Conservation (phyloP, 2,113 vertebrate species). For the Saimiri boliviensis region DNA sequence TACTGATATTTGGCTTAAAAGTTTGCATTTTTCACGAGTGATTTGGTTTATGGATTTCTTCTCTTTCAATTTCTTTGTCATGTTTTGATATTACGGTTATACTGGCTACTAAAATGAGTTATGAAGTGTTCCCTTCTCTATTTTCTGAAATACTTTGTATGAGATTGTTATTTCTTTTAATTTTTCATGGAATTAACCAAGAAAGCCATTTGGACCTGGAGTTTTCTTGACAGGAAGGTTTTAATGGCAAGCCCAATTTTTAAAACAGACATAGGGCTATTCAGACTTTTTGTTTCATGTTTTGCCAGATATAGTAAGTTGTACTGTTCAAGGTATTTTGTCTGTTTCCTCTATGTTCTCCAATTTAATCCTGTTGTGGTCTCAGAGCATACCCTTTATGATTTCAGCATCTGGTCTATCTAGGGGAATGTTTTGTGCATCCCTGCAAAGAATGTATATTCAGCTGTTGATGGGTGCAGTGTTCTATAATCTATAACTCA, state of each 20-base stretch:
- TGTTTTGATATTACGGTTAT: neutral
- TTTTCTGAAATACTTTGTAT: conserved; percentile 16
- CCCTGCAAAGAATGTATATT: neutral
- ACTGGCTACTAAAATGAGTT: neutral
- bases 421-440: neutral
- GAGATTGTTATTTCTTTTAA: conserved; percentile 10
- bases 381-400: neutral
- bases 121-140: neutral
- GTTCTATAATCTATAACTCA: neutral
- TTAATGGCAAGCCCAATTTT: neutral
- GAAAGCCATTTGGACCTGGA: neutral
- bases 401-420: neutral
- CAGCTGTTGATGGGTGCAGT: neutral
- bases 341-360: neutral
- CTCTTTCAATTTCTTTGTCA: neutral
- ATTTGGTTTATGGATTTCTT: neutral
- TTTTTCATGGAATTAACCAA: neutral
- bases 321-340: conserved; percentile 5
- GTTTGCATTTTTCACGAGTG: neutral
- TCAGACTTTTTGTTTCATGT: conserved; percentile 1
- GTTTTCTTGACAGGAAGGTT: neutral
- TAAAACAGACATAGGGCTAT: neutral
- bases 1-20: neutral
- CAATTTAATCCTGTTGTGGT: neutral
- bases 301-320: neutral